Conservation (phyloP, 2,113 vertebrate genomes). For the Synodontis membranacea region DNA sequence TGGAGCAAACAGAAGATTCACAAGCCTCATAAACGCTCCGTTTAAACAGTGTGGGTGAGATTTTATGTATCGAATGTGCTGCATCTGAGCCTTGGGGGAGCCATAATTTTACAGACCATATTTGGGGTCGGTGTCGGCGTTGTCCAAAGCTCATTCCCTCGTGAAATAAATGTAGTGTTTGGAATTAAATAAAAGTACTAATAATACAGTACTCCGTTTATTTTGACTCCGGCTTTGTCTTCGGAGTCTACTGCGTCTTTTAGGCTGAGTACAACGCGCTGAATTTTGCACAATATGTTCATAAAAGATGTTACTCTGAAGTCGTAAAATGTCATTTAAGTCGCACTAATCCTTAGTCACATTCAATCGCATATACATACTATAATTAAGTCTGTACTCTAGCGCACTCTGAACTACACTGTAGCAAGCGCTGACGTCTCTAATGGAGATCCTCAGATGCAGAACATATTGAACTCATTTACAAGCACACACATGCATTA, state of each 20-base stretch:
- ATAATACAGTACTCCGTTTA: neutral
- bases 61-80: constrained; percentile 19
- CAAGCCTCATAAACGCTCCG: constrained; percentile 11
- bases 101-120: neutral
- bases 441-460: constrained; percentile 42
- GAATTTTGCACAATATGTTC: neutral
- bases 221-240: neutral
- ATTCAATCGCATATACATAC: neutral
- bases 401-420: neutral
- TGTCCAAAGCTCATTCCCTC: neutral
- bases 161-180: neutral
- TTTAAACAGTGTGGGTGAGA: neutral
- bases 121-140: neutral
- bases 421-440: neutral
- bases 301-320: neutral
- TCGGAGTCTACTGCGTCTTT: neutral
- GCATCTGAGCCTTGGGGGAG: constrained; percentile 39
- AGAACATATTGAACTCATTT: constrained; percentile 38
- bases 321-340: too few relatives aligned
- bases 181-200: neutral
- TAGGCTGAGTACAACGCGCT: neutral
- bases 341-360: neutral
- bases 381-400: neutral
- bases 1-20: constrained; percentile 54
- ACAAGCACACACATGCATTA: constrained; percentile 35